Evolutionary conservation across 2,113 vertebrate species (phyloP).

Genomic region (Zapus hudsonius): DNA sequence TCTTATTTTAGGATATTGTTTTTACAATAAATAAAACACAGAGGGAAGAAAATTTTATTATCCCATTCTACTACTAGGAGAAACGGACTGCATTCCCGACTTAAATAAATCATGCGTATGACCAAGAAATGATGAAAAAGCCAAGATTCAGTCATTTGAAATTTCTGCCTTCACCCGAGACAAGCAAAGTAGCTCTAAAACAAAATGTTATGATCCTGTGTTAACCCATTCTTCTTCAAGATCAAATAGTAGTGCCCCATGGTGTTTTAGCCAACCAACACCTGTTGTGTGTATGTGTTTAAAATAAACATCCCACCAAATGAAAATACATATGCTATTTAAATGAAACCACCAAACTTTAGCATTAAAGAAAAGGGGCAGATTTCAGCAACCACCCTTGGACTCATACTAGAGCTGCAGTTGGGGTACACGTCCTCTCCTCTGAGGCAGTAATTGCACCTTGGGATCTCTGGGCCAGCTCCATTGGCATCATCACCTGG

Average conservation of each 20-base stretch:
- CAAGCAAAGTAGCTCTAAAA: background rate
- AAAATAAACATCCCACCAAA: background rate
- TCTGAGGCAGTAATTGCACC: background rate
- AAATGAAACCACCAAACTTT: background rate
- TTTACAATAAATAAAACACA: constrained; percentile 30
- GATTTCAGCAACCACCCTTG: background rate
- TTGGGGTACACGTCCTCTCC: background rate
- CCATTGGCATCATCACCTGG: background rate
- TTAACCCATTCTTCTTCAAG: background rate
- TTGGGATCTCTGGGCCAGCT: background rate
- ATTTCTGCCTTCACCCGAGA: background rate
- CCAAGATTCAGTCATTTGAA: background rate
- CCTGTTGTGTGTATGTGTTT: background rate
- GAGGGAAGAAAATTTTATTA: constrained; percentile 2
- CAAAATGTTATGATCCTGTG: background rate
- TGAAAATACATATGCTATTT: background rate
- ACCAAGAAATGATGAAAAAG: background rate
- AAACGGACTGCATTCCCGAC: background rate
- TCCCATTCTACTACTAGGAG: background rate
- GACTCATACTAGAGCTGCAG: background rate
- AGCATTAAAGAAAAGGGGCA: background rate
- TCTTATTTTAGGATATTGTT: constrained; percentile 28
- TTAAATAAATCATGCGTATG: constrained; percentile 21
- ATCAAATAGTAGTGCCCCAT: background rate
- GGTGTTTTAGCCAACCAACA: background rate